Percentiles rank a stretch among this genome's conserved stretches.
These are phyloP conservation scores for Papilio polytes DNA, from an alignment of 1,140 invertebrate species.

Conservation along the genomic window DNA sequence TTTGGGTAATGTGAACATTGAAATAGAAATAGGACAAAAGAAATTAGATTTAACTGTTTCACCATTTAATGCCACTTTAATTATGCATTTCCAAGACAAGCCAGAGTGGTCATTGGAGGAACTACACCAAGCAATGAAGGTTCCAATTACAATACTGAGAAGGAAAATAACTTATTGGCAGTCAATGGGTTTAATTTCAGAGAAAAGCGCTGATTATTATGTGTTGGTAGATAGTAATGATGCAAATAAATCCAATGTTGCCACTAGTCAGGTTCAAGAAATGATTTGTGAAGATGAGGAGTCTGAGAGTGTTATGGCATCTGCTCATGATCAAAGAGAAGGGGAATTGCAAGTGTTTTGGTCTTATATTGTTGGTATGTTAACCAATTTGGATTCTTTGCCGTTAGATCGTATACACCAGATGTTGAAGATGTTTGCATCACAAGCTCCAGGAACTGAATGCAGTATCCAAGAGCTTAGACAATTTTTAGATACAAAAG, in stretches of 20 bases:
- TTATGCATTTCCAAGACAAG: conserved; percentile 97
- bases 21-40: conserved; percentile 94
- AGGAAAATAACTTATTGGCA: conserved; percentile 97
- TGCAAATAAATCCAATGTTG: conserved; percentile 69
- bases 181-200: conserved; percentile 92
- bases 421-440: conserved; percentile 98
- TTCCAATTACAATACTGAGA: conserved; percentile 91
- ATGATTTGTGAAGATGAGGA: conserved; percentile 95
- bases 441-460: conserved; percentile 93
- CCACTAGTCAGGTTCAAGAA: conserved; percentile 83
- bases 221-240: conserved; percentile 89
- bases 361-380: conserved; percentile 98
- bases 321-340: conserved; percentile 95
- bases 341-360: conserved; percentile 98
- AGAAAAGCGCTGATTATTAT: conserved; percentile 90
- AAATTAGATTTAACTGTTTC: conserved; percentile 93
- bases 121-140: conserved; percentile 92
- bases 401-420: conserved; percentile 97
- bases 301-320: conserved; percentile 95
- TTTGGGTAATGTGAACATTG: conserved; percentile 95
- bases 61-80: conserved; percentile 96
- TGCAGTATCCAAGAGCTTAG: conserved; percentile 94
- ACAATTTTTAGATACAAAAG: conserved; percentile 96
- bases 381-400: conserved; percentile 97
- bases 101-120: conserved; percentile 93